Conservation (phyloP, 1,140 invertebrate genomes). For the Aphelinus certus region DNA sequence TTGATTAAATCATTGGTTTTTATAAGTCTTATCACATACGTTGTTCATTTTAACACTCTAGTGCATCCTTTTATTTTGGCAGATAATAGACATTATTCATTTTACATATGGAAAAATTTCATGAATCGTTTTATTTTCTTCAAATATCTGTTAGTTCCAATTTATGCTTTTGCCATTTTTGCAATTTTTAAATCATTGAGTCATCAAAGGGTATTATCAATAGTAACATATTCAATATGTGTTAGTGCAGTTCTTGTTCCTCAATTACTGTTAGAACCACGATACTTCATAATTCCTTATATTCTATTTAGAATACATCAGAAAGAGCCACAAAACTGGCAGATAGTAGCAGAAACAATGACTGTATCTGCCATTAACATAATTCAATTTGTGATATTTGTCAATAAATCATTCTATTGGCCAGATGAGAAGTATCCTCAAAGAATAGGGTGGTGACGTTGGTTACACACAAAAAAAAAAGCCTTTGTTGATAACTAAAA, state of each 20-base stretch:
- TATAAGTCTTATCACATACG: slow-evolving; percentile 52
- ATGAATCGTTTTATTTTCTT: slow-evolving; percentile 74
- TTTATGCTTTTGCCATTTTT: slow-evolving; percentile 79
- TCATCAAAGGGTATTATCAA: slow-evolving; percentile 71
- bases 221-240: slow-evolving; percentile 73
- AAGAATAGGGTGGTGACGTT: slow-evolving; percentile 89
- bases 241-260: slow-evolving; percentile 75
- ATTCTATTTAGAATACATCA: slow-evolving; percentile 83
- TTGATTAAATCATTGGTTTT: slow-evolving; percentile 49
- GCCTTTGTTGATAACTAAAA: no score
- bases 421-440: slow-evolving; percentile 77
- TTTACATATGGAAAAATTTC: slow-evolving; percentile 94
- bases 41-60: slow-evolving; percentile 80
- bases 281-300: slow-evolving; percentile 96
- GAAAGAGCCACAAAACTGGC: slow-evolving; percentile 63
- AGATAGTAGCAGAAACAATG: slow-evolving; percentile 76
- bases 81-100: slow-evolving; percentile 96
- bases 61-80: slow-evolving; percentile 93
- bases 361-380: slow-evolving; percentile 79
- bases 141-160: slow-evolving; percentile 79
- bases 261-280: slow-evolving; percentile 88
- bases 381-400: slow-evolving; percentile 84
- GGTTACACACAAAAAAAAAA: no score
- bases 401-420: slow-evolving; percentile 87
- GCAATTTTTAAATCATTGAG: slow-evolving; percentile 70